Base-by-base conservation (phyloP, 2,797 vertebrate genomes). In the Sebastes alutus region DNA sequence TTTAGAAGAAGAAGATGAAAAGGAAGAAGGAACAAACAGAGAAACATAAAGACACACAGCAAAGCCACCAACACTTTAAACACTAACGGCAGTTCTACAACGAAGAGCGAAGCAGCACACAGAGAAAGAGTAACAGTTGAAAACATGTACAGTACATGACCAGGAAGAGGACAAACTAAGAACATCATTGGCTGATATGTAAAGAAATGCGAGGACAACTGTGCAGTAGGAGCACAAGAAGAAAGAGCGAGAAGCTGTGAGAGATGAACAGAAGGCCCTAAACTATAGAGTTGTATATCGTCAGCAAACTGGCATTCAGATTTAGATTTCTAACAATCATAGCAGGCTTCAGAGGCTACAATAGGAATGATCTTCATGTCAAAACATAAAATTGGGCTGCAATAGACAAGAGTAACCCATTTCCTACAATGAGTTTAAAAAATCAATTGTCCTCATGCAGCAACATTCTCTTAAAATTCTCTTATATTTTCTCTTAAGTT, bases 1-100 rank as follows among this genome's bases (percentile, higher is more conserved):
- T 87, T 87, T 81, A 86, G 55, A 86, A 65, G 96, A 96, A 94
- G 95, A 96, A 93, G 95, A 96, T 96, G 94, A 94, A 95, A 95
- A 97, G 94, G 94, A 95, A 92, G 95, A 96, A 92, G 95, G 88
- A 95, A 95, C 72, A 89, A 87, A 91, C 78, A 92, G 84, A 89
- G 84, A 92, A 82, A 92, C 88, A 90, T 93, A 92, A 90, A 93
- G 86, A 90, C 77, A 92, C 64, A 87, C 55, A 84, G 87, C 89
- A 85, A 82, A 93, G 87, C 90, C 85, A 85, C 87, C 23, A 7
- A 75, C 87, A 86, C 84, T 54, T 78, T 13, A 78, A 88, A 88
- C 79, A 79, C 54, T 75, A 82, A 82, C 61, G 76, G 70, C 67
- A 82, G 68, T 55, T 78, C 54, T 64, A 87, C 78, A 52, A 68